Evolutionary conservation across 2,888 invertebrate genomes (phyloP), one percentile per base, ranked within the genome.

Genomic region (Camptogramma bilineatum): DNA sequence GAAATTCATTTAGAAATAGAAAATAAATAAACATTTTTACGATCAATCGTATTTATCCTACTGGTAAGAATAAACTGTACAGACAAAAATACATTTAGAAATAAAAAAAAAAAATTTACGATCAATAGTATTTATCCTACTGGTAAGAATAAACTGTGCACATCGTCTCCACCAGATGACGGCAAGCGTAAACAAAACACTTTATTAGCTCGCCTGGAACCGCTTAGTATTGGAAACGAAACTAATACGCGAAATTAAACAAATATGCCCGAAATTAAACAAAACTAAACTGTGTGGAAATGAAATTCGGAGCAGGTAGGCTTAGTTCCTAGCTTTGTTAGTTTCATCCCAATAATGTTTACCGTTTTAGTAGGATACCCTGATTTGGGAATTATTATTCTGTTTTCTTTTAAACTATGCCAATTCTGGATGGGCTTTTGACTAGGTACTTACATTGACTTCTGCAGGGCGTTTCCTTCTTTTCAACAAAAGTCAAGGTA

Each of bases 171-270:
- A 69, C 78, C 81, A 82, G 82, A 81, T 82, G 83, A 65, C 76
- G 73, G 54, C 69, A 42, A 50, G 64, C 69, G 78, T 86, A 87
- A 86, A 86, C 82, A 84, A 81, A 78, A 72, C 81, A 75, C 79
- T 84, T 84, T 85, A 83, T 80, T 74, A 66, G 68, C 63, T 67
- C 76, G 73, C 78, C 72, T 79, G 72, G 80, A 83, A 83, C 82
- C 61, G 63, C 53, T 72, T 71, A 75, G 67, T 71, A 71, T 73
- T 67, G 67, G 62, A 68, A 68, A 69, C 58, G 58, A 66, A 62
- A 69, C 70, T 64, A 71, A 73, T 70, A 68, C 51, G 62, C 57
- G 18, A 62, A 52, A 68, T 66, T 71, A 65, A 64, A 68, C 64
- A 64, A 65, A 68, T 70, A 67, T 52, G 62, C 57, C 17, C 61